phyloP scores from a whole-genome alignment of 2,797 vertebrate species.

The Tadarida brasiliensis region DNA sequence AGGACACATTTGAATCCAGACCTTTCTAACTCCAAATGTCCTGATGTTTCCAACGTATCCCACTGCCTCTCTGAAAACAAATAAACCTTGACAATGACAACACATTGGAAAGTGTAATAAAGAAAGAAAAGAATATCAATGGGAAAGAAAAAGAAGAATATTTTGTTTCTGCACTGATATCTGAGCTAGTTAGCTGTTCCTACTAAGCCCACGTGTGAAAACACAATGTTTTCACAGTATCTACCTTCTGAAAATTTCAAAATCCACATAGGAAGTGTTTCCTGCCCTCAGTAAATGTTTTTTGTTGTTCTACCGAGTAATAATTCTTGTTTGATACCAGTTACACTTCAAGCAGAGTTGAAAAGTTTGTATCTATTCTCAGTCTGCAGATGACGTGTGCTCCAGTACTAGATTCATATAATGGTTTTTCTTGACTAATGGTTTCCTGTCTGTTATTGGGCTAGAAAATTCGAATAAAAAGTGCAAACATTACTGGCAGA shows the following conservation, averaged over 20 bases:
- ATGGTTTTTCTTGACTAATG: conserved; percentile 5
- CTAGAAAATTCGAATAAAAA: conserved; percentile 60
- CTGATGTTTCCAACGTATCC: background rate
- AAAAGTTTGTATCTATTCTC: conserved; percentile 31
- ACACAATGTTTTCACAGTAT: background rate
- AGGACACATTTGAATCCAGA: background rate
- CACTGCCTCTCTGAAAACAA: background rate
- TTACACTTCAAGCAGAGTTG: background rate
- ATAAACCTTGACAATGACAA: background rate
- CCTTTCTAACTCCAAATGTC: background rate
- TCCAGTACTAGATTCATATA: background rate
- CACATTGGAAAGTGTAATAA: background rate
- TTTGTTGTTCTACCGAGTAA: background rate
- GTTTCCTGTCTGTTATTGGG: conserved; percentile 21
- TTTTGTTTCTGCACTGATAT: background rate
- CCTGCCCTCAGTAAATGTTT: background rate
- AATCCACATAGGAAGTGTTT: background rate
- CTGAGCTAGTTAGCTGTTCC: background rate
- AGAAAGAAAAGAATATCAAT: background rate
- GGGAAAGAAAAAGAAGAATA: background rate
- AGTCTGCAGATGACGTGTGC: conserved; percentile 35
- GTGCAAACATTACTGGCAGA: conserved; percentile 60
- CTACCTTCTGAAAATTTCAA: conserved; percentile 10
- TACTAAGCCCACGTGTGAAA: background rate
- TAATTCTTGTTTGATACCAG: background rate